These are phyloP conservation scores for Phymastichus coffea DNA, from an alignment of 1,140 invertebrate species.

Conservation along the genomic window DNA sequence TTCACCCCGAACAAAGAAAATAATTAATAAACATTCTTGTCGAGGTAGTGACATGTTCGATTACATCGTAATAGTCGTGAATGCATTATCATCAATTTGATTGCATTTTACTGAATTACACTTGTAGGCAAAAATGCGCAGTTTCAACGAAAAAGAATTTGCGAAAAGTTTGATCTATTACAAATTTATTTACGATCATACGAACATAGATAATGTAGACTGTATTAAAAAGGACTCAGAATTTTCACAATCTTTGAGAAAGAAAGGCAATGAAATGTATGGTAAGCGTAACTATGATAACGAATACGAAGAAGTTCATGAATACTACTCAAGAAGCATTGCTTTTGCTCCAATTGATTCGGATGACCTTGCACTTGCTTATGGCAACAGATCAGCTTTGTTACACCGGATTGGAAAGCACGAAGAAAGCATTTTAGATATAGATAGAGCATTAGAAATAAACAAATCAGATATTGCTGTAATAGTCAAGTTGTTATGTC, in stretches of 20 bases:
- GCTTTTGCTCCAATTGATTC: not conserved
- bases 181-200: too few relatives aligned
- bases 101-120: too few relatives aligned
- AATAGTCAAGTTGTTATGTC: not conserved
- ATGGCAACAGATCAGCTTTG: not conserved
- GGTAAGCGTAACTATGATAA: not conserved
- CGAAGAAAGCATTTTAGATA: not conserved
- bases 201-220: too few relatives aligned
- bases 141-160: too few relatives aligned
- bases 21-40: too few relatives aligned
- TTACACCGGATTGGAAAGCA: not conserved
- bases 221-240: not conserved
- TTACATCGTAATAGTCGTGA: too few relatives aligned
- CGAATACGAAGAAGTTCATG: not conserved
- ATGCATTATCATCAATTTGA: too few relatives aligned
- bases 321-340: not conserved
- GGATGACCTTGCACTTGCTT: not conserved
- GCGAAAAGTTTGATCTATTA: too few relatives aligned
- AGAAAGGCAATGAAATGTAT: not conserved
- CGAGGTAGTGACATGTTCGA: too few relatives aligned
- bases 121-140: too few relatives aligned
- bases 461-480: not conserved
- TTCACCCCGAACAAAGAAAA: too few relatives aligned
- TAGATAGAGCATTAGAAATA: not conserved
- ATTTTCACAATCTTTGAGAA: not conserved